Evolutionary conservation across 2,113 vertebrate species (phyloP).

Genomic region (Acrocephalus kingi): DNA sequence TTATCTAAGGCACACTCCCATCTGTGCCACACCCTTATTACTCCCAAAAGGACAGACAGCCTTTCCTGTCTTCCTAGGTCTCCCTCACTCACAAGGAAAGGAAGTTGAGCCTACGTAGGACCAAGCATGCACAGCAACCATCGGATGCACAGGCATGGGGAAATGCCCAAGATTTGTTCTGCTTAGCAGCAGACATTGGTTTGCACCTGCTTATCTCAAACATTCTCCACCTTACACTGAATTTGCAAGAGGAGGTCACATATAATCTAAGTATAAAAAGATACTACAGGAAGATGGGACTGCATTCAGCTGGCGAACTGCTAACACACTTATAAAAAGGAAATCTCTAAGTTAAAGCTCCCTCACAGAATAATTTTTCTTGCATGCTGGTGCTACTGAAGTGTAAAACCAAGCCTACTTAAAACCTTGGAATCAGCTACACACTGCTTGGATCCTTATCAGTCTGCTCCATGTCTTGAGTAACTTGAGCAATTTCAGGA

Average conservation of each 20-base stretch:
- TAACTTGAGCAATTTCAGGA: neutral
- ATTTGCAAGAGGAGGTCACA: neutral
- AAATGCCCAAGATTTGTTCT: accelerated
- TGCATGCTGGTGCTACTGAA: neutral
- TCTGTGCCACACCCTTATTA: neutral
- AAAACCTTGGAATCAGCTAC: neutral
- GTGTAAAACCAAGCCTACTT: neutral
- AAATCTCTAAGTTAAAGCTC: neutral
- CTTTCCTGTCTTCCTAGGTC: neutral
- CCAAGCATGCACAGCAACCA: neutral
- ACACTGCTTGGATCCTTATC: neutral
- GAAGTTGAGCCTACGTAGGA: accelerated
- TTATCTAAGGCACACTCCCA: neutral
- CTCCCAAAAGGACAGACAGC: neutral
- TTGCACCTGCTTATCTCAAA: neutral
- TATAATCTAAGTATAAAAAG: neutral
- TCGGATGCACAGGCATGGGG: accelerated
- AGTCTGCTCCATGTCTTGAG: neutral
- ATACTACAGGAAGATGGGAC: neutral
- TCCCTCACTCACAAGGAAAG: neutral
- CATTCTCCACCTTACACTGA: neutral
- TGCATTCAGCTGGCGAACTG: neutral
- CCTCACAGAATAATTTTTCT: neutral
- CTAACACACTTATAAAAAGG: neutral
- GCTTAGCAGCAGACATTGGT: neutral